Percentiles rank a stretch among this genome's conserved stretches.
Conservation (phyloP, 2,888 invertebrate genomes). For the Xestobium rufovillosum region DNA sequence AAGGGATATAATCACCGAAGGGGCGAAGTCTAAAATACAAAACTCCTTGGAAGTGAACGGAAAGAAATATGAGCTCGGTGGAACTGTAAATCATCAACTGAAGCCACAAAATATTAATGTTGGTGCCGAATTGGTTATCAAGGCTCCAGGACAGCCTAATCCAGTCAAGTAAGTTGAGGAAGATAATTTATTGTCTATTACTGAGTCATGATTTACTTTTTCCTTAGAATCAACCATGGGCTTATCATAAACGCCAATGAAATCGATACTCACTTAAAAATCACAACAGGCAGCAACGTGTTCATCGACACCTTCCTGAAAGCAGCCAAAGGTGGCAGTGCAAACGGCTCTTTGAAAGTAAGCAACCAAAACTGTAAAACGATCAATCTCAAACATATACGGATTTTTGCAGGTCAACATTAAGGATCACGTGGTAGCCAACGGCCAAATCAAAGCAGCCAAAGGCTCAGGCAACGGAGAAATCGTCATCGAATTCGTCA, state of each 20-base stretch:
- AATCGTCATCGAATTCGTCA: constrained; percentile 52
- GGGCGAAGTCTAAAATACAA: constrained; percentile 52
- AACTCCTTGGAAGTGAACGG: constrained; percentile 53
- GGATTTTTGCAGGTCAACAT: constrained; percentile 33
- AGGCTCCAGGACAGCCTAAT: constrained; percentile 49
- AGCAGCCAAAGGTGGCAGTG: constrained; percentile 39
- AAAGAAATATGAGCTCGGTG: constrained; percentile 56
- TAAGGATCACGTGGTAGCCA: constrained; percentile 54
- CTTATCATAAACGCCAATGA: constrained; percentile 42
- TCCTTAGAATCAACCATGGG: constrained; percentile 45
- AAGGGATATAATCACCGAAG: constrained; percentile 48
- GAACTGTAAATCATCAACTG: constrained; percentile 49
- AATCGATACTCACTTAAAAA: constrained; percentile 49
- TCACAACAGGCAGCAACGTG: constrained; percentile 45
- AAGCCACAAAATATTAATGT: constrained; percentile 50
- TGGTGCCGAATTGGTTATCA: constrained; percentile 50
- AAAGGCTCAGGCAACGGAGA: constrained; percentile 59
- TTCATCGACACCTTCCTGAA: constrained; percentile 52
- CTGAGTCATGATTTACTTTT: not conserved
- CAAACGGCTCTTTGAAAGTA: constrained; percentile 50
- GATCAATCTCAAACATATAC: constrained; percentile 1
- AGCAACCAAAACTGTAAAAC: constrained; percentile 19
- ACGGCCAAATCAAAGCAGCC: constrained; percentile 56
- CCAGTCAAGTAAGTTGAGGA: constrained; percentile 49
- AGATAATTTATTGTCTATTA: constrained; percentile 4